Conservation (phyloP, 2,888 invertebrate species). For the Piscicola geometra region DNA sequence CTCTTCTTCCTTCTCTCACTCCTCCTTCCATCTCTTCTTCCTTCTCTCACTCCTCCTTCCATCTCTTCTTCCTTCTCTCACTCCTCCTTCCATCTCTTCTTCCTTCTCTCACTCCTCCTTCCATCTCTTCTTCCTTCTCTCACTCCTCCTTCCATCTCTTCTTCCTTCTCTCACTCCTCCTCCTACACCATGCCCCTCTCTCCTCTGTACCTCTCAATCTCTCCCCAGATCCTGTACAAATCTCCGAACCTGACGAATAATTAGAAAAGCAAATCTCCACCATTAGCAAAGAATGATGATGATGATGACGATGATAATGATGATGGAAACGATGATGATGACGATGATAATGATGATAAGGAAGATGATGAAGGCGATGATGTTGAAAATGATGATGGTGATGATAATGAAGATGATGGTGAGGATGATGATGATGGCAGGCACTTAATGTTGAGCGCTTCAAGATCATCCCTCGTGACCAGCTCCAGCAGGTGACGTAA, state of each 20-base stretch:
- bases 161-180: neutral
- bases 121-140: neutral
- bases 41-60: neutral
- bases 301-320: neutral
- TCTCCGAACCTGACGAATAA: conserved; percentile 5
- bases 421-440: neutral
- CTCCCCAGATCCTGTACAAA: neutral
- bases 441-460: neutral
- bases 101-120: neutral
- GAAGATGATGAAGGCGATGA: neutral
- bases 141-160: neutral
- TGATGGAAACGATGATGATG: neutral
- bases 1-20: no score
- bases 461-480: neutral
- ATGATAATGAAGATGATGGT: neutral
- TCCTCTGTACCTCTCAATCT: neutral
- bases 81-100: neutral
- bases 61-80: neutral
- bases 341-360: neutral
- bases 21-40: neutral
- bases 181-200: neutral
- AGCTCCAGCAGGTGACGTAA: conserved; percentile 7
- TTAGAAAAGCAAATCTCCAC: no score
- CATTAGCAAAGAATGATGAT: no score
- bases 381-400: neutral